Evolutionary conservation across 2,113 vertebrate species (phyloP), one percentile per base, ranked within the genome.

Genomic region (Siniperca knerii): DNA sequence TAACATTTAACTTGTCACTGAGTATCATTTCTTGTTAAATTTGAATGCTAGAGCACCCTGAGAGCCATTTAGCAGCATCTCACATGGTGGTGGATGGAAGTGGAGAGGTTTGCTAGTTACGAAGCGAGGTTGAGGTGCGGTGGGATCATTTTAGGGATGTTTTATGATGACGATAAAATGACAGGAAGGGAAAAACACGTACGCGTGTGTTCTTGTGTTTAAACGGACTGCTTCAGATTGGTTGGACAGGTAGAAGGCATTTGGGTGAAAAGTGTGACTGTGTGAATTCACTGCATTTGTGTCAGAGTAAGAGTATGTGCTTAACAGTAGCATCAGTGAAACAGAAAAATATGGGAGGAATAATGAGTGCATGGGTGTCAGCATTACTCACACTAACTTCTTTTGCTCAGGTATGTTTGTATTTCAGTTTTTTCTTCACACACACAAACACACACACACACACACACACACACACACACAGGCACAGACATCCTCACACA

Each of bases 1-100:
- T 77, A 85, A 81, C 50, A 88, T 90, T 90, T 77, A 85, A 81
- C 50, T 71, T 6, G 6, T 48, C 42, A 23, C 84, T 16, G n/a
- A 79, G 70, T 57, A 66, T 87, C 7, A 18, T 70, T 77, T 85
- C 50, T 58, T 50, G 46, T 64, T 33, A 50, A 29, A 42, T 69
- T 77, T 33, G 40, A 77, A 71, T 29, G 40, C 50, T 21, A 42
- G 54, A 67, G 35, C 33, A 25, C 23, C 0, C 23, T 7, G 37
- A 55, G 29, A 77, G 50, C 15, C 40, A 67, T 71, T 71, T 25
- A 52, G 48, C 73, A 52, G 25, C 52, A 76, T 23, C 44, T 75
- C 37, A 50, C 58, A 29, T 35, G 29, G 54, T 37, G 48, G 46
- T 57, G 21, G 54, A 77, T 6, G 21, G 35, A 52, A 54, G 18